Percentiles rank a stretch among this genome's conserved stretches.
Evolutionary conservation across 2,797 vertebrate species (phyloP).

Genomic region (Premnoplex brunnescens): DNA sequence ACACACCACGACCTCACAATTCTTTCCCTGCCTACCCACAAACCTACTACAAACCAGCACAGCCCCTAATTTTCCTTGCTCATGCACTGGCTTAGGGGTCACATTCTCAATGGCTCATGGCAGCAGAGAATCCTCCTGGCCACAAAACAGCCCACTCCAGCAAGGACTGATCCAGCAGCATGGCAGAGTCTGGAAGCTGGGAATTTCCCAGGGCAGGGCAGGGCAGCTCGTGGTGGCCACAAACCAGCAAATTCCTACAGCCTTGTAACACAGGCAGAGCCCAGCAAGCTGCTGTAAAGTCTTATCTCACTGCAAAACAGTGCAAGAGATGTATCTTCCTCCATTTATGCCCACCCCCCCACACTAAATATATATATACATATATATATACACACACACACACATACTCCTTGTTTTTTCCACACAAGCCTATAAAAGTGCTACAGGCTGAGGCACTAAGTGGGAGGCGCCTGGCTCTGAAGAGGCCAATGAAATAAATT

Average conservation of each 20-base stretch:
- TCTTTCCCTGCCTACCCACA: neutral
- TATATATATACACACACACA: neutral
- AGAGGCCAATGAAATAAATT: slow-evolving; percentile 62
- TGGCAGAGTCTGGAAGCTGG: neutral
- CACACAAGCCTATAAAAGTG: slow-evolving; percentile 34
- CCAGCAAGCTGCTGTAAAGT: neutral
- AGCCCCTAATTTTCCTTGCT: neutral
- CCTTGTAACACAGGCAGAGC: neutral
- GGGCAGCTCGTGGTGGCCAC: neutral
- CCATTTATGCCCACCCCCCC: neutral
- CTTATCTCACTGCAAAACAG: neutral
- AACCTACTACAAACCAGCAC: neutral
- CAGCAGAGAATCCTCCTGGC: neutral
- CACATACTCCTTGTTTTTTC: slow-evolving; percentile 7
- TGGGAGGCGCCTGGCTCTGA: slow-evolving; percentile 12
- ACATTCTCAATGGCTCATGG: neutral
- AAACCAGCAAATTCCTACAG: slow-evolving; percentile 25
- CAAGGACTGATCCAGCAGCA: neutral
- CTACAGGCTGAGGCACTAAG: slow-evolving; percentile 45
- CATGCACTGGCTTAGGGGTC: neutral
- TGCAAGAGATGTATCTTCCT: neutral
- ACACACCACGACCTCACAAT: neutral
- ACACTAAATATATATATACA: neutral
- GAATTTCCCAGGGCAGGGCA: neutral
- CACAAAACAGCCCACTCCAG: neutral